phyloP scores from a whole-genome alignment of 92 coral and sea anemone genomes.

The Porites lobata region DNA sequence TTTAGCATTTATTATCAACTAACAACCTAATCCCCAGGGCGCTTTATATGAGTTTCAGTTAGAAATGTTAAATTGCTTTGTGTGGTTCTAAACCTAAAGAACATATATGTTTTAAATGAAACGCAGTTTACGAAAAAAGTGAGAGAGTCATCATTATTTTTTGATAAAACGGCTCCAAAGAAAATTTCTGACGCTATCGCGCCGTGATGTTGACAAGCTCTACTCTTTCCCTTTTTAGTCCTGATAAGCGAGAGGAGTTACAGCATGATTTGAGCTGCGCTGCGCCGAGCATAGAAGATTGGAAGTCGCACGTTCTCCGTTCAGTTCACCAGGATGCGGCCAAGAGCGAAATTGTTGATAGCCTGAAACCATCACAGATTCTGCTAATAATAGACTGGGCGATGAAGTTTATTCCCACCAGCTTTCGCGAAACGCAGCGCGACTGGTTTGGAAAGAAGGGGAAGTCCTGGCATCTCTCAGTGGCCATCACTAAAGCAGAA shows the following conservation, averaged over 20 bases:
- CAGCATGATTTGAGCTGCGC: conserved; percentile 6
- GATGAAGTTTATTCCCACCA: background rate
- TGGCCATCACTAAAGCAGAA: conserved; percentile 24
- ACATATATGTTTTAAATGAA: background rate
- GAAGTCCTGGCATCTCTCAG: conserved; percentile 24
- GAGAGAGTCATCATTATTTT: conserved; percentile 1
- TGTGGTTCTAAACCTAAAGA: background rate
- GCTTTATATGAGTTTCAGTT: background rate
- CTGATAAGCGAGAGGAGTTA: conserved; percentile 28
- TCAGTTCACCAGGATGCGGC: conserved; percentile 44
- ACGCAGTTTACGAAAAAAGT: background rate
- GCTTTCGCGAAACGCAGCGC: conserved; percentile 10
- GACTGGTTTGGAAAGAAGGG: conserved; percentile 29
- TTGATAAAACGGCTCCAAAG: conserved; percentile 16
- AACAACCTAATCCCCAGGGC: conserved; percentile 16
- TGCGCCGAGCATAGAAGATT: conserved; percentile 1
- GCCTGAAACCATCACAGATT: conserved; percentile 8
- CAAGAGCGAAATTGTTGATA: conserved; percentile 1
- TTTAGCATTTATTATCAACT: conserved; percentile 2
- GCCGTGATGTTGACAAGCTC: conserved; percentile 16
- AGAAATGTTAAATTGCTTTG: background rate
- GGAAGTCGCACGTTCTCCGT: conserved; percentile 35
- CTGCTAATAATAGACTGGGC: conserved; percentile 41
- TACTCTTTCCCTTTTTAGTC: conserved; percentile 4
- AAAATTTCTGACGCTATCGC: background rate